phyloP scores from a whole-genome alignment of 2,797 vertebrate species.

The Eulemur albifrons region DNA sequence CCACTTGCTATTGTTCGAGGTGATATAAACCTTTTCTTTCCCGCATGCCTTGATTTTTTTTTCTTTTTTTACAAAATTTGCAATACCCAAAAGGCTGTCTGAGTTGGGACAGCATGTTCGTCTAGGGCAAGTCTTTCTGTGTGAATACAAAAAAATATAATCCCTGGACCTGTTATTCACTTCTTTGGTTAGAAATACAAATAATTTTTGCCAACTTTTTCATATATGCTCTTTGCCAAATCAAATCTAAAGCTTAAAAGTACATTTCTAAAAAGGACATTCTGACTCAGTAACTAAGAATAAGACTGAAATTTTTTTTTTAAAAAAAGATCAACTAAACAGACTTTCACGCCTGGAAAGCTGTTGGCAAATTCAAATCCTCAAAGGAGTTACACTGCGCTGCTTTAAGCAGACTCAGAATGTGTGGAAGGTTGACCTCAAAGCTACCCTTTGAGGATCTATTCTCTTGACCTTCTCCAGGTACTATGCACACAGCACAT shows the following conservation, averaged over 20 bases:
- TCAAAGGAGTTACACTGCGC: neutral
- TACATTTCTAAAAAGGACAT: conserved; percentile 37
- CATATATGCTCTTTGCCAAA: neutral
- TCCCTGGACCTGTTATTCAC: neutral
- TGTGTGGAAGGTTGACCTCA: neutral
- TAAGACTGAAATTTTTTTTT: neutral
- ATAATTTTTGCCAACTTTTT: conserved; percentile 35
- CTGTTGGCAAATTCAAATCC: conserved; percentile 33
- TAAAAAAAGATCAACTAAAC: neutral
- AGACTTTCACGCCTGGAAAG: neutral
- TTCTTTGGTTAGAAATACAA: neutral
- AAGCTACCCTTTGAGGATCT: neutral
- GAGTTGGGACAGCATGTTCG: neutral
- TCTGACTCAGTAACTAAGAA: conserved; percentile 49
- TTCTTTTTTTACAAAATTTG: conserved; percentile 12
- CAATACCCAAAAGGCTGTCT: neutral
- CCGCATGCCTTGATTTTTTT: neutral
- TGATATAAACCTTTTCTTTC: conserved; percentile 65
- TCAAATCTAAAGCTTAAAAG: conserved; percentile 42
- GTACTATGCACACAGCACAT: no score
- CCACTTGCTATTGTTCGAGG: conserved; percentile 47
- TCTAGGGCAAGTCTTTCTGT: neutral
- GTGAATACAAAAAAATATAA: neutral
- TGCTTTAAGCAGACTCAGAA: neutral
- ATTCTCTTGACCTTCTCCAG: neutral